Percentiles rank a stretch among this genome's conserved stretches.
These are phyloP conservation scores for Alcis repandata DNA, from an alignment of 2,888 invertebrate species.

Conservation along the genomic window DNA sequence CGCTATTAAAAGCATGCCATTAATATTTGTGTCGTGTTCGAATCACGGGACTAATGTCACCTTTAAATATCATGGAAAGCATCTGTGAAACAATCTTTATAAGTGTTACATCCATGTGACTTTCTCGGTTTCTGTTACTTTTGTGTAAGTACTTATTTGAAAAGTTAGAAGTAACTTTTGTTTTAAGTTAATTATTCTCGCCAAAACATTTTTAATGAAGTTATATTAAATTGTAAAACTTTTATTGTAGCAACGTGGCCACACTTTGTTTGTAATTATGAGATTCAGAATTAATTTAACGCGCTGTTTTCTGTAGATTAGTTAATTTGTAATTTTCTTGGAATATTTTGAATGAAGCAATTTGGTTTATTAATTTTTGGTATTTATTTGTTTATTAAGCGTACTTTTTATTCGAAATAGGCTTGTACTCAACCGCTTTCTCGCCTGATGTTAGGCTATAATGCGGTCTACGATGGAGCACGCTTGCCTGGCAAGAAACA, in stretches of 20 bases:
- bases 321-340: neutral
- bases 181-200: slow-evolving; percentile 7
- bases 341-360: neutral
- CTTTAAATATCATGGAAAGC: slow-evolving; percentile 71
- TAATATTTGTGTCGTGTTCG: slow-evolving; percentile 68
- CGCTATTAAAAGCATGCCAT: slow-evolving; percentile 73
- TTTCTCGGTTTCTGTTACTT: slow-evolving; percentile 57
- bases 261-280: slow-evolving; percentile 4
- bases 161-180: slow-evolving; percentile 34
- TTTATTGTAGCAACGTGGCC: slow-evolving; percentile 8
- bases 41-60: slow-evolving; percentile 70
- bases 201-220: neutral
- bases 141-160: slow-evolving; percentile 53
- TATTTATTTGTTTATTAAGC: neutral
- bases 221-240: neutral
- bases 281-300: slow-evolving; percentile 1
- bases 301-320: neutral
- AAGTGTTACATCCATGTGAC: slow-evolving; percentile 66
- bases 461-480: neutral
- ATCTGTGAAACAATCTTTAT: slow-evolving; percentile 74
- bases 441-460: neutral
- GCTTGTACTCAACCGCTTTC: neutral
- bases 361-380: neutral
- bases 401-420: neutral
- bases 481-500: neutral